Percentiles rank a stretch among this genome's conserved stretches.
Evolutionary conservation across 2,113 vertebrate species (phyloP).

Genomic region (Pimephales promelas): DNA sequence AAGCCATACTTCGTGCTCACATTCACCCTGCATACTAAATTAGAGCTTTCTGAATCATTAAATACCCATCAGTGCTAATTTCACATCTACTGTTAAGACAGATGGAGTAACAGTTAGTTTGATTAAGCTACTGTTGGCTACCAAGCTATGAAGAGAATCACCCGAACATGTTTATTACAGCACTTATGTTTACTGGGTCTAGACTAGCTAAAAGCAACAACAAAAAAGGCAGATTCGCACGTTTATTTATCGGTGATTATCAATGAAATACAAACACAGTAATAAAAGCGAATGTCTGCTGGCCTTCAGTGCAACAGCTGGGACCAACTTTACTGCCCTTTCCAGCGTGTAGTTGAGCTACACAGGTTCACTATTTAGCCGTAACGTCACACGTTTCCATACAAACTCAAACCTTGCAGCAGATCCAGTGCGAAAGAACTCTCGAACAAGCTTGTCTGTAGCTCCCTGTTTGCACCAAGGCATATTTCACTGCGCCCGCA

Average conservation of each 20-base stretch:
- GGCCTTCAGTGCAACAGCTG: slow-evolving; percentile 15
- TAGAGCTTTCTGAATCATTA: background rate
- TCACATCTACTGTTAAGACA: background rate
- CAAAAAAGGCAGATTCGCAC: background rate
- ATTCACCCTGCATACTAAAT: background rate
- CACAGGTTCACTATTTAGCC: background rate
- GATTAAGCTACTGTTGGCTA: background rate
- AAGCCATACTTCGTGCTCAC: background rate
- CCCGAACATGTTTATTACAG: background rate
- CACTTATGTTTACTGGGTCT: background rate
- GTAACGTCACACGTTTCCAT: background rate
- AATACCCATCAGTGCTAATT: background rate
- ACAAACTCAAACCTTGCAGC: slow-evolving; percentile 76
- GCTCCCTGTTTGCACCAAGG: slow-evolving; percentile 69
- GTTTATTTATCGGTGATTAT: background rate
- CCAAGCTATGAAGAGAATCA: background rate
- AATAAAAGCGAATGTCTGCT: background rate
- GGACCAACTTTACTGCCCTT: background rate
- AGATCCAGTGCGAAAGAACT: slow-evolving; percentile 78
- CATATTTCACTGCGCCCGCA: slow-evolving; percentile 63
- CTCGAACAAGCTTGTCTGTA: slow-evolving; percentile 77
- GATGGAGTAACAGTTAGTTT: background rate
- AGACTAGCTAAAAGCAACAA: background rate
- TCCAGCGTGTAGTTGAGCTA: background rate
- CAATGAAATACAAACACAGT: background rate